Base-by-base conservation (phyloP, 2,113 vertebrate species). In the Limnothrissa miodon region DNA sequence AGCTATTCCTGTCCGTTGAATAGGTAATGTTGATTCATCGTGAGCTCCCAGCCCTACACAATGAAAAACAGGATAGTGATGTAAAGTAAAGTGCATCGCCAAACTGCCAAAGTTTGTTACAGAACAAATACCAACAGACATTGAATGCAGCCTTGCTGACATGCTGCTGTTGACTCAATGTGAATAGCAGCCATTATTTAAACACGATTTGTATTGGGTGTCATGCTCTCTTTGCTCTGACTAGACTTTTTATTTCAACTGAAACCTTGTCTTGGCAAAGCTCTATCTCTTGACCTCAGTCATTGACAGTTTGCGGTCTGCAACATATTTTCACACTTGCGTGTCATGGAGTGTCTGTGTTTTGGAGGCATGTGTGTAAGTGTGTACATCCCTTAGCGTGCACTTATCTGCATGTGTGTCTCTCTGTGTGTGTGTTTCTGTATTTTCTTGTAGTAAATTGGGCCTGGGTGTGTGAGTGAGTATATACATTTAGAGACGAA, bases 241-340 rank as follows among this genome's bases (percentile, higher is more conserved):
- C 88, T 88, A 92, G 85, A 90, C 91, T 88, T 90, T 86, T 86
- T 87, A 89, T 89, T 86, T 90, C 87, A 87, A 87, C 87, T 81
- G 79, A 70, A 89, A 88, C 78, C 46, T 45, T 42, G 42, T 62
- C 83, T 83, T 88, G 87, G 87, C 86, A 39, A 74, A 80, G 85
- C 83, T 78, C 85, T 82, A 88, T 87, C 0, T 80, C 84, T 86
- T 66, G 82, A 84, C 39, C n/a, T 79, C 80, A 17, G 79, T 53
- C 39, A 33, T 78, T 83, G 48, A 85, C 86, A 80, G 83, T 88
- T 84, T 85, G 39, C 39, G 86, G 62, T 45, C 33, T 29, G 66
- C 66, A 36, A 36, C 66, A 74, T 74, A 74, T 74, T 74, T 74
- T 74, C 13, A 74, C 66, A 74, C 66, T 74, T 74, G 11, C 29